Evolutionary conservation across 2,888 invertebrate species (phyloP).

Genomic region (Drosophila villosipedis): DNA sequence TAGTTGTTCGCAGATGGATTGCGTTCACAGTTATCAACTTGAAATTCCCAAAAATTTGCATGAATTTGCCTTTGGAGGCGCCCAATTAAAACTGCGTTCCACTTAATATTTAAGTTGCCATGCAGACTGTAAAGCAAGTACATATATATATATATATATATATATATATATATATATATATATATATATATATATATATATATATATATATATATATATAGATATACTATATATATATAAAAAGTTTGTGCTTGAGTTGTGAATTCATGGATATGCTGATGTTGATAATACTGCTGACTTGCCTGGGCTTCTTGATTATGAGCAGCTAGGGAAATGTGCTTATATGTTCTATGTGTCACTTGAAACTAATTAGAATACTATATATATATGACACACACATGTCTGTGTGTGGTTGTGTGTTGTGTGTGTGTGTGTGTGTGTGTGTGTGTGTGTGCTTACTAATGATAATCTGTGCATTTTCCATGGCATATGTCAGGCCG

Average conservation of each 20-base stretch:
- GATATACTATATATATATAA: not conserved
- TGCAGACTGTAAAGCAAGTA: not conserved
- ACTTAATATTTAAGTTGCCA: slow-evolving; percentile 39
- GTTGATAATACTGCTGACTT: slow-evolving; percentile 12
- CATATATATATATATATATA: slow-evolving; percentile 2
- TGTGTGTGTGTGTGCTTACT: slow-evolving; percentile 10
- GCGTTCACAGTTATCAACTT: slow-evolving; percentile 28
- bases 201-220: not conserved
- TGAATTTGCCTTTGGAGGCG: slow-evolving; percentile 47
- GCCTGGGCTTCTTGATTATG: slow-evolving; percentile 22
- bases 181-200: not conserved
- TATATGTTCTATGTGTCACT: slow-evolving; percentile 65
- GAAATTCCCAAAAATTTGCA: slow-evolving; percentile 30
- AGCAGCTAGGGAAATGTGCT: slow-evolving; percentile 53
- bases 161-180: slow-evolving; percentile 2
- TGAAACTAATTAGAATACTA: slow-evolving; percentile 69
- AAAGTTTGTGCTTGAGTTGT: slow-evolving; percentile 33
- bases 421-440: slow-evolving; percentile 1
- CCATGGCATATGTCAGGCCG: slow-evolving; percentile 35
- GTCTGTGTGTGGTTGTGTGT: slow-evolving; percentile 6
- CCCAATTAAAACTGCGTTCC: slow-evolving; percentile 55
- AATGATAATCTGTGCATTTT: slow-evolving; percentile 42
- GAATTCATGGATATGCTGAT: slow-evolving; percentile 11
- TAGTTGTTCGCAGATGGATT: not conserved
- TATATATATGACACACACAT: not conserved